A percentile compares a stretch with the other conserved stretches of the same genome.
Conservation (phyloP, 2,888 invertebrate species). For the Hylaea fasciaria region DNA sequence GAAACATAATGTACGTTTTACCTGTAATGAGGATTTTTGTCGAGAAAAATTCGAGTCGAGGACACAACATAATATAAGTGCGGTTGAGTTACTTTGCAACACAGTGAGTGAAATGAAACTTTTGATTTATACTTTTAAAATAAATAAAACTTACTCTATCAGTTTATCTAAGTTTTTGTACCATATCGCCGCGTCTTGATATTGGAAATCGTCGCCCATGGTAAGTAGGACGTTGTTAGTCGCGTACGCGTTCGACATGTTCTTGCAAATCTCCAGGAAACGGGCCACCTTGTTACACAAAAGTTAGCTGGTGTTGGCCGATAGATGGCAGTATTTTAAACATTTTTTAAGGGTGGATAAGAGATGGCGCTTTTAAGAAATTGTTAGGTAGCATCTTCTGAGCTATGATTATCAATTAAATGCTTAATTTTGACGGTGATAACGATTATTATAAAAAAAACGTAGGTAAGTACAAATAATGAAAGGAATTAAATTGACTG, state of each 20-base stretch:
- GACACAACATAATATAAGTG: too few relatives aligned
- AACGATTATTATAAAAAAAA: too few relatives aligned
- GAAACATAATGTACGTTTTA: too few relatives aligned
- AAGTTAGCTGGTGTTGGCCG: conserved; percentile 11
- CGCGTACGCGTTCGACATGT: conserved; percentile 81
- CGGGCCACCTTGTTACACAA: conserved; percentile 75
- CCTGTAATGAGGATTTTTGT: too few relatives aligned
- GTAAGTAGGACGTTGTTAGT: conserved; percentile 93
- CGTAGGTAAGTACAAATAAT: too few relatives aligned
- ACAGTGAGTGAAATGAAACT: too few relatives aligned
- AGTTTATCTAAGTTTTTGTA: conserved; percentile 95
- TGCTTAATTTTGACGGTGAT: too few relatives aligned
- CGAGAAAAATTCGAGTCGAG: too few relatives aligned
- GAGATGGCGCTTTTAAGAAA: conserved; percentile 17
- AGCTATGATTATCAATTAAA: too few relatives aligned
- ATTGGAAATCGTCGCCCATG: conserved; percentile 97
- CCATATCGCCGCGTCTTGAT: conserved; percentile 90
- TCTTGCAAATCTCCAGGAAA: conserved; percentile 83
- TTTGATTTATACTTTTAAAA: background rate
- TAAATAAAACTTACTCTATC: conserved; percentile 88
- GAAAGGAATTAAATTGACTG: too few relatives aligned
- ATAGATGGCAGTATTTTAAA: conserved; percentile 35
- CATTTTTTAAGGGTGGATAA: background rate
- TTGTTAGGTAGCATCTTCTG: too few relatives aligned
- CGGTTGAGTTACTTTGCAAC: too few relatives aligned